Percentiles rank a stretch among this genome's conserved stretches.
Evolutionary conservation across 2,888 invertebrate species (phyloP).

Genomic region (Lasioglossum oenotherae): DNA sequence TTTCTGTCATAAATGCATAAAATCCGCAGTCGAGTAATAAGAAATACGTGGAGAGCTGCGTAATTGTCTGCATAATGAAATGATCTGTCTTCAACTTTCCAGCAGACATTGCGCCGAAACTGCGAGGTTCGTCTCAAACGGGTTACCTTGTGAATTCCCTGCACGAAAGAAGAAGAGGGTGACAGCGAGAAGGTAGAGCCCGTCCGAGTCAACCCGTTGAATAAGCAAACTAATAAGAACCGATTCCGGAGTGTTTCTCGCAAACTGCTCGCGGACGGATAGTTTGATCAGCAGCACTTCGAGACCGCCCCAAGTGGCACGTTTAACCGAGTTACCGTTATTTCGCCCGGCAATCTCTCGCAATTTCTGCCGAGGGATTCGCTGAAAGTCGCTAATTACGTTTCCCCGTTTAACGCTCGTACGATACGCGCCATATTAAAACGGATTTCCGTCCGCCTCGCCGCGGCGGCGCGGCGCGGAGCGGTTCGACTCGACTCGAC

Average conservation of each 20-base stretch:
- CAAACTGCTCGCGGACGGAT: slow-evolving; percentile 25
- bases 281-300: slow-evolving; percentile 49
- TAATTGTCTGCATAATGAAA: not conserved
- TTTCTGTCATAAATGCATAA: not conserved
- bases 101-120: not conserved
- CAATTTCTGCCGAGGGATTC: slow-evolving; percentile 37
- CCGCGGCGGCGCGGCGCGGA: not conserved
- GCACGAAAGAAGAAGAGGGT: not conserved
- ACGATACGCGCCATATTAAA: slow-evolving; percentile 26
- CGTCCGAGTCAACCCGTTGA: slow-evolving; percentile 37
- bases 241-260: slow-evolving; percentile 57
- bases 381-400: slow-evolving; percentile 43
- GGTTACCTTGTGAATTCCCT: not conserved
- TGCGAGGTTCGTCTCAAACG: not conserved
- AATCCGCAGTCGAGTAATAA: not conserved
- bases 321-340: slow-evolving; percentile 51
- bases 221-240: slow-evolving; percentile 64
- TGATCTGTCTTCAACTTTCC: not conserved
- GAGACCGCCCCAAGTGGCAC: slow-evolving; percentile 31
- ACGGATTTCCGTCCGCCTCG: slow-evolving; percentile 17
- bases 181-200: not conserved
- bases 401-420: slow-evolving; percentile 16
- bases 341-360: slow-evolving; percentile 36
- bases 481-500: not conserved
- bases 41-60: not conserved